Base-by-base conservation (phyloP, 2,797 vertebrate species). In the Fistularia commersonii region DNA sequence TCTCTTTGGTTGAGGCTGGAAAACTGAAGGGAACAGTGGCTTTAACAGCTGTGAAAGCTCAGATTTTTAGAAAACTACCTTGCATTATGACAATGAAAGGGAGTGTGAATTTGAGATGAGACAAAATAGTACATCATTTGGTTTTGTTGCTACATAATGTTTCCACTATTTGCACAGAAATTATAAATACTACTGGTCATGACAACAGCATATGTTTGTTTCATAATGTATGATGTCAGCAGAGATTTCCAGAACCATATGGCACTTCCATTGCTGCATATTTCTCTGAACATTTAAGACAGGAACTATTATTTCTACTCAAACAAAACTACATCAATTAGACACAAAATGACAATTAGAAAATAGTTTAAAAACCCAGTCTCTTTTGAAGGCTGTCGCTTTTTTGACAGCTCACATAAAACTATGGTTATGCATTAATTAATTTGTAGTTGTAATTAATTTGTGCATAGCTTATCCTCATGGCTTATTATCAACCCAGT, bases 151-250 rank as follows among this genome's bases (percentile, higher is more conserved):
- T 15, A 12, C 37, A 66, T 48, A 33, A 41, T 13, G 66, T 70
- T 12, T 51, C 41, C 49, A 39, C 51, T 60, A 59, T 74, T 85
- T 61, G 60, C 36, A 58, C 73, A 67, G 35, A 49, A 77, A 70
- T 58, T 53, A 55, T 64, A 74, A 76, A 61, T 46, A 52, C 54
- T 31, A 43, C 57, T 67, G 57, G 40, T 64, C 54, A 61, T 65
- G 79, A 80, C 79, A 82, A 77, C 69, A 71, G 59, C 83, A 88
- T 84, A 87, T 88, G 87, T 61, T 81, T 73, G 62, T 69, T 87
- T 78, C 77, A 87, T 86, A 83, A 87, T 84, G 75, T 69, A 87
- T 83, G 81, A 74, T 62, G 76, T 79, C 80, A 80, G 70, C 64
- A 54, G 81, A 83, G 78, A 82, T 74, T 82, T 72, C 73, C 39